These are phyloP conservation scores for Odocoileus hemionus DNA, from an alignment of 2,113 vertebrate genomes.

Conservation along the genomic window DNA sequence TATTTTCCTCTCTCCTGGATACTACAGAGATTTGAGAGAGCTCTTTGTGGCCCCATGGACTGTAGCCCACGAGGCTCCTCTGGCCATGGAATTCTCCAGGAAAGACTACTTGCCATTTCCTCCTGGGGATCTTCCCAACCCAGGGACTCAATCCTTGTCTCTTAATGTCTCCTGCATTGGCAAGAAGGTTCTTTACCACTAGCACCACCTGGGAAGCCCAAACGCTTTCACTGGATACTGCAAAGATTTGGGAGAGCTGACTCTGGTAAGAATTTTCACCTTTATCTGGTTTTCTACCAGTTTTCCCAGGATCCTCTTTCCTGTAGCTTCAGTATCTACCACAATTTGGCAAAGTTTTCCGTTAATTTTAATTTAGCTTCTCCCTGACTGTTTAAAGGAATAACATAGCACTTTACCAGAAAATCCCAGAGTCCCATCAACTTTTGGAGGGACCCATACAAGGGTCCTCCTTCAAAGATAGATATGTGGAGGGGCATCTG, in stretches of 20 bases:
- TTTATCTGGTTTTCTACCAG: background rate
- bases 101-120: background rate
- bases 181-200: background rate
- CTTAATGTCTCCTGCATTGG: background rate
- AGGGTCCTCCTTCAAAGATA: background rate
- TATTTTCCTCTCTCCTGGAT: background rate
- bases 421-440: background rate
- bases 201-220: background rate
- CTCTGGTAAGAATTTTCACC: background rate
- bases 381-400: background rate
- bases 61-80: accelerated
- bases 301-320: background rate
- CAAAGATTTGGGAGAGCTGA: background rate
- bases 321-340: background rate
- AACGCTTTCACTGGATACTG: background rate
- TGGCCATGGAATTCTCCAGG: background rate
- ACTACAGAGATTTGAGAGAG: background rate
- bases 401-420: background rate
- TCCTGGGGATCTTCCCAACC: background rate
- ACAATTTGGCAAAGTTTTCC: background rate
- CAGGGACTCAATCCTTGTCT: background rate
- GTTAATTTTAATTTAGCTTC: background rate
- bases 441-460: background rate
- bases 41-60: background rate
- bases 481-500: background rate